Evolutionary conservation across 2,888 invertebrate genomes (phyloP).

Genomic region (Lasioglossum marginatum): DNA sequence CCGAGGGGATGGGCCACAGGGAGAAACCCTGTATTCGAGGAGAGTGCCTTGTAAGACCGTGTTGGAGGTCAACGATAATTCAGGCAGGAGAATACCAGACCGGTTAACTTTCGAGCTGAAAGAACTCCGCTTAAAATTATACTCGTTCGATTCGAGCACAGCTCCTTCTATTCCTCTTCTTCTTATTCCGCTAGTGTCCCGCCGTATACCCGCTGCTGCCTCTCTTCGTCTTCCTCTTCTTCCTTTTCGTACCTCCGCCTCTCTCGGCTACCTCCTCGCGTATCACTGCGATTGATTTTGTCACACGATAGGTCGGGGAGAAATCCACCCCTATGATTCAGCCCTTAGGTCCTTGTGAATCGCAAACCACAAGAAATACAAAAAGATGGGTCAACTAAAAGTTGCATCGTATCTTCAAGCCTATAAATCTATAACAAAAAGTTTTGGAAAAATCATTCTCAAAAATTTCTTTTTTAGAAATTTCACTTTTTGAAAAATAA

Average conservation of each 20-base stretch:
- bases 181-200: slow-evolving; percentile 54
- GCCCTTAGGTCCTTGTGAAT: not conserved
- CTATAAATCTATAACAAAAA: fast-evolving
- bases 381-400: not conserved
- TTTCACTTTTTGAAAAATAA: fast-evolving
- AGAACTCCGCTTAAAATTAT: slow-evolving; percentile 77
- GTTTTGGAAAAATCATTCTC: not conserved
- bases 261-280: slow-evolving; percentile 19
- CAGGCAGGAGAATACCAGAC: slow-evolving; percentile 77
- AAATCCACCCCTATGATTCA: not conserved
- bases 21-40: slow-evolving; percentile 67
- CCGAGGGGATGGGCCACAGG: slow-evolving; percentile 59
- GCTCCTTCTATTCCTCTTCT: slow-evolving; percentile 66
- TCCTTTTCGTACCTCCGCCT: not conserved
- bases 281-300: not conserved
- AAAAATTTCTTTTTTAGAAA: not conserved
- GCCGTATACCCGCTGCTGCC: slow-evolving; percentile 23
- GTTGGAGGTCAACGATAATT: slow-evolving; percentile 82
- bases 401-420: not conserved
- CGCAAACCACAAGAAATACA: not conserved
- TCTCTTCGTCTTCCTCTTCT: slow-evolving; percentile 3
- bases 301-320: not conserved
- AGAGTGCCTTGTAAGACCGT: slow-evolving; percentile 78
- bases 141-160: slow-evolving; percentile 75
- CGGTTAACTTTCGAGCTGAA: slow-evolving; percentile 76